Base-by-base conservation (phyloP, 2,113 vertebrate genomes). In the Halcyon senegalensis region DNA sequence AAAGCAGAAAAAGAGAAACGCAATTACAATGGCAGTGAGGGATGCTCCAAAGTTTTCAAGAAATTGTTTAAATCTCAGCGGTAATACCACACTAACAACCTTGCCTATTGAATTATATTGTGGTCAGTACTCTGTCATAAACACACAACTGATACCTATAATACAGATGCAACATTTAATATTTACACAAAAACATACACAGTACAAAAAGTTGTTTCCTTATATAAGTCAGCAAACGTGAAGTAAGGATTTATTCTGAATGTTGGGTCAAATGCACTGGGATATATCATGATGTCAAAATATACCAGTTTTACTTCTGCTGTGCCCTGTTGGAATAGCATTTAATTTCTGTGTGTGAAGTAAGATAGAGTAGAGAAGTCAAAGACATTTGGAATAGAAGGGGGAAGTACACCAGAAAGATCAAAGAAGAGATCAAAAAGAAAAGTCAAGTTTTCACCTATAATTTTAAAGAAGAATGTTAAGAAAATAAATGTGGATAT, bases 401-500 rank as follows among this genome's bases (percentile, higher is more conserved):
- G 20, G 5, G 8, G 16, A 79, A 88, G 63, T 70, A 92, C 18
- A 74, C 16, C 27, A 90, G 63, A 80, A 93, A n/a, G 64, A 96
- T 53, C 1, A 72, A 82, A 72, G 78, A 17, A 43, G 28, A 88
- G 39, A 83, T 83, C 14, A 89, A 62, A 93, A 70, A 84, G 44
- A 62, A 81, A 69, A 94, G 68, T 59, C 62, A 90, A 73, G 18
- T 67, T 88, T 84, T 56, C 28, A 70, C 21, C 13, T 55, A 55
- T 46, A 50, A 74, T 77, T 80, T 91, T 69, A 30, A 64, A 87
- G 43, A 72, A 53, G 37, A 86, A 10, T 39, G n/a, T 76, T 81
- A 84, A 85, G 70, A 90, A 96, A 96, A 90, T 93, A 95, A 81
- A 79, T 25, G 48, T 43, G 35, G 11, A 19, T 46, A 63, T 25